Conservation (phyloP, 1,140 invertebrate genomes). For the Epicauta chinensis region DNA sequence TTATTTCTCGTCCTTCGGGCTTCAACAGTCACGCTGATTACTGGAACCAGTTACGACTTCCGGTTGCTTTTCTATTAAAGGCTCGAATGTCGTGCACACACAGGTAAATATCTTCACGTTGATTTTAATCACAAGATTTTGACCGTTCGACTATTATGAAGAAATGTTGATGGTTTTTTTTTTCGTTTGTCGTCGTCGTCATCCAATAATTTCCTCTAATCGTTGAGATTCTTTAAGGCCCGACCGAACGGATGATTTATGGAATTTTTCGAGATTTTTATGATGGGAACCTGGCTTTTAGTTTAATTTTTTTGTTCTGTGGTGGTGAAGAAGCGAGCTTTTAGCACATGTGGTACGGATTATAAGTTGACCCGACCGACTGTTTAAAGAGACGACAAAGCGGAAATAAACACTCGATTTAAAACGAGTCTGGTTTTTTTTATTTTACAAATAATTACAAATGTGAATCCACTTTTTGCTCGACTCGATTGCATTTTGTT, state of each 20-base stretch:
- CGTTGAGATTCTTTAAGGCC: no score
- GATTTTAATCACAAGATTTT: no score
- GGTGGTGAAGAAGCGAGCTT: no score
- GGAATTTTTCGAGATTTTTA: no score
- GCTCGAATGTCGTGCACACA: background rate
- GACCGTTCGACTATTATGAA: no score
- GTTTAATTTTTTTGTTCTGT: no score
- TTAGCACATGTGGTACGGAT: constrained; percentile 2
- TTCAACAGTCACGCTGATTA: constrained; percentile 38
- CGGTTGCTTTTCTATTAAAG: constrained; percentile 13
- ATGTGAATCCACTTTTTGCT: background rate
- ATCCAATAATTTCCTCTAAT: no score
- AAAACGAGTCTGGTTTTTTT: background rate
- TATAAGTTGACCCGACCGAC: constrained; percentile 1
- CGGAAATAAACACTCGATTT: constrained; percentile 13
- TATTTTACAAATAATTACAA: background rate
- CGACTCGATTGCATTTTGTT: background rate
- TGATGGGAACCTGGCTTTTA: no score
- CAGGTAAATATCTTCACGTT: constrained; percentile 3
- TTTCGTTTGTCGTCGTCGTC: no score
- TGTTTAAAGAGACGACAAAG: constrained; percentile 8
- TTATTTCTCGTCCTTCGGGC: constrained; percentile 39
- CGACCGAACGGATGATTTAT: no score
- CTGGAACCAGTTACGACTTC: constrained; percentile 38
- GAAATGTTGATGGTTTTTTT: no score